These are phyloP conservation scores for Calonectris borealis DNA, from an alignment of 2,113 vertebrate genomes.

Conservation along the genomic window DNA sequence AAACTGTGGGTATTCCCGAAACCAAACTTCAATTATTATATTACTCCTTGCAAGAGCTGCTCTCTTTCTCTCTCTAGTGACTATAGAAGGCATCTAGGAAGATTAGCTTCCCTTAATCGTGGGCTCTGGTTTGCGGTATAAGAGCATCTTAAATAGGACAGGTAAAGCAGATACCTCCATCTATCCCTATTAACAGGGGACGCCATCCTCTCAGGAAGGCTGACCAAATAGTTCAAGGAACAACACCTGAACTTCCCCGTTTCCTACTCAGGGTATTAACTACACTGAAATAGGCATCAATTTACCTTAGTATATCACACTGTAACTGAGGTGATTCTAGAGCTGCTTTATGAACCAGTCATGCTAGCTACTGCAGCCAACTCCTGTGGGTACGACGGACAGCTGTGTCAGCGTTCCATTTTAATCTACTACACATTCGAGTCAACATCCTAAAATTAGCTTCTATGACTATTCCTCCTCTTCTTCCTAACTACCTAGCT, in stretches of 20 bases:
- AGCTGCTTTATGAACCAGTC: neutral
- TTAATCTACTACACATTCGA: neutral
- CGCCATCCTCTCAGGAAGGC: rapidly evolving
- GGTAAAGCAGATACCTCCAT: neutral
- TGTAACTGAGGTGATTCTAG: neutral
- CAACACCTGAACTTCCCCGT: neutral
- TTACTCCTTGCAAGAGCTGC: neutral
- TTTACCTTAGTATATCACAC: neutral
- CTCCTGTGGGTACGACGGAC: neutral
- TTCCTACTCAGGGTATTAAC: neutral
- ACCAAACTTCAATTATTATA: neutral
- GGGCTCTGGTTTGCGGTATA: neutral
- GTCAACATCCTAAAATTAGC: constrained; percentile 56
- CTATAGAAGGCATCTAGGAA: neutral
- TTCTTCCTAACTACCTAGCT: neutral
- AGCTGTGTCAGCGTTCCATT: constrained; percentile 4
- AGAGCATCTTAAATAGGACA: neutral
- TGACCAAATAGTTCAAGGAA: neutral
- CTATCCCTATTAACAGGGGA: rapidly evolving
- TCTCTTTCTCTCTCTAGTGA: neutral
- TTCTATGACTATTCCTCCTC: neutral
- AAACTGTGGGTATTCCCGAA: neutral
- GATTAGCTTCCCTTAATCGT: neutral
- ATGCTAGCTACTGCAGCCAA: neutral
- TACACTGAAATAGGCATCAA: neutral